Base-by-base conservation (phyloP, 2,113 vertebrate genomes). In the Heterocephalus glaber region DNA sequence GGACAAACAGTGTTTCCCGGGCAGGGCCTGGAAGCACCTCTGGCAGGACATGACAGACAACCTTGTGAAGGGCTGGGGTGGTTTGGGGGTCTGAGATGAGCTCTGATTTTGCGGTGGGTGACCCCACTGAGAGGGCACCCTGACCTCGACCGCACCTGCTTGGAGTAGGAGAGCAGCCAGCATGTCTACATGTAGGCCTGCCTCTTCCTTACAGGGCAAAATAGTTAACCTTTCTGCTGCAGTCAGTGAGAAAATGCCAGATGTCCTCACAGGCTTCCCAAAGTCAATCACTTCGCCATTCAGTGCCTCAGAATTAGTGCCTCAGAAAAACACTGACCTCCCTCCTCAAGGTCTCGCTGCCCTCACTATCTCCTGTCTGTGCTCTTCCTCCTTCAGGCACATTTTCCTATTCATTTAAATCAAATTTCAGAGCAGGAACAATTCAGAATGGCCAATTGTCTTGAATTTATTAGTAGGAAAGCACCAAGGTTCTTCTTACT, bases 311-410 rank as follows among this genome's bases (percentile, higher is more conserved):
- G 1, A 24, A 72, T 22, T 80, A 30, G 47, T 3, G 4, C 80
- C 85, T 92, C 41, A 1, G 1, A 24, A 72, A 19, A 49, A 60
- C n/a, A 1, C 24, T 3, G 16, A 47, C 49, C 30, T 3, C 41
- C 63, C n/a, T 35, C 35, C 0, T 47, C 7, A 3, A 1, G 5
- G 63, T 28, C 60, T 30, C 24, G 2, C 11, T 2, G 0, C 26
- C 16, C 2, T 0, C 16, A 3, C 5, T 16, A 41, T 11, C 20
- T 63, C 28, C 35, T 60, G 11, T 47, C 61, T 52, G 4, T 30
- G 1, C 20, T 44, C 16, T 35, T 13, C 54, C 12, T 4, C 54
- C 60, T 84, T 52, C n/a, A 56, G 49, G 54, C 19, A 1, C 0
- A 5, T 3, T 35, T 65, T 79, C 41, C 1, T 24, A 4, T 9